phyloP scores from a whole-genome alignment of 2,113 vertebrate species.

The Phasianus colchicus region DNA sequence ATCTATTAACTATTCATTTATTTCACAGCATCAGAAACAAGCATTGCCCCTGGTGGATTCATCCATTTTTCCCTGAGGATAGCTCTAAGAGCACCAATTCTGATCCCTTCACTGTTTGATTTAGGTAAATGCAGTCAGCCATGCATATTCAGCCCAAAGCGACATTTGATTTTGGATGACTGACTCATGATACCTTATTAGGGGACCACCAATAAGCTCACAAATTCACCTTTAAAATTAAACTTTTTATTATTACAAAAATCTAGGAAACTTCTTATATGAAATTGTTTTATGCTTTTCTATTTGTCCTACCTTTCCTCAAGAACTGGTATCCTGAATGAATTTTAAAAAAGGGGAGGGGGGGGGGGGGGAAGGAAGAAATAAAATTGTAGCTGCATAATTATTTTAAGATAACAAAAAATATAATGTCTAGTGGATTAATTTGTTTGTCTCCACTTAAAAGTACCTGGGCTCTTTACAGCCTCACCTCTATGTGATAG shows the following conservation, averaged over 20 bases:
- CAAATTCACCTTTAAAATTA: background rate
- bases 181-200: background rate
- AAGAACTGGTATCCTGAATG: background rate
- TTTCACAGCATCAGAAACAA: constrained; percentile 17
- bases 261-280: background rate
- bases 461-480: background rate
- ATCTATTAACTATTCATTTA: constrained; percentile 15
- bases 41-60: background rate
- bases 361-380: too few relatives aligned
- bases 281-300: background rate
- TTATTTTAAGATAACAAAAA: background rate
- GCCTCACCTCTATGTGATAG: background rate
- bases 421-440: background rate
- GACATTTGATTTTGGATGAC: background rate
- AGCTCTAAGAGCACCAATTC: accelerated
- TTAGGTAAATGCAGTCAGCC: background rate
- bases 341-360: background rate
- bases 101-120: background rate
- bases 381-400: background rate
- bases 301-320: background rate
- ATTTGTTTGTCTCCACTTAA: background rate
- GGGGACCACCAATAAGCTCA: background rate
- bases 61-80: background rate
- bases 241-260: background rate
- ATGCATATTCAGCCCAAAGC: background rate